Evolutionary conservation across 2,113 vertebrate species (phyloP).

Genomic region (Sphyrna mokarran): DNA sequence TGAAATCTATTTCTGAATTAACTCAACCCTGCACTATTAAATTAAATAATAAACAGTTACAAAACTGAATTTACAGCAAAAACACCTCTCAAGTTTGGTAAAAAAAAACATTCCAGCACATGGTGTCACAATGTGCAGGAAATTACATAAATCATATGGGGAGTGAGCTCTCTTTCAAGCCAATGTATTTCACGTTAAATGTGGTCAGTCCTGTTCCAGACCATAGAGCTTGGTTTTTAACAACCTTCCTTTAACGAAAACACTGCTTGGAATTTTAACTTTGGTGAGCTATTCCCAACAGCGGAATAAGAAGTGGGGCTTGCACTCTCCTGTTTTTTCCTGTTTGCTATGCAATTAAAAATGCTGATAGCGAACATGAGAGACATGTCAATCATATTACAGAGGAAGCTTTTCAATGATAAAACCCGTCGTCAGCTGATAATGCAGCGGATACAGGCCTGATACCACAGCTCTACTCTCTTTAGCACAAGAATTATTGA

Average conservation of each 20-base stretch:
- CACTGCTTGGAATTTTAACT: not conserved
- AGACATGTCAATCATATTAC: not conserved
- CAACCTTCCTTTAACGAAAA: not conserved
- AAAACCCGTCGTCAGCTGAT: not conserved
- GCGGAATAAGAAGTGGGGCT: not conserved
- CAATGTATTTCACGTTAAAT: not conserved
- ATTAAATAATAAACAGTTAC: no score
- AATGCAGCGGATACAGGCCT: not conserved
- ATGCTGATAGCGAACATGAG: no score
- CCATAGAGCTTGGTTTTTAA: not conserved
- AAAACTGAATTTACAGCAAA: no score
- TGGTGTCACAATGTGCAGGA: no score
- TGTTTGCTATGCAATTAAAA: not conserved
- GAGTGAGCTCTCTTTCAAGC: no score
- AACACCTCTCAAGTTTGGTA: no score
- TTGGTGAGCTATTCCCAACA: not conserved
- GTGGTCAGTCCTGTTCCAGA: not conserved
- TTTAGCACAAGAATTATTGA: not conserved
- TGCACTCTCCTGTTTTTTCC: not conserved
- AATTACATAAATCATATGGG: no score
- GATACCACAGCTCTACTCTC: not conserved
- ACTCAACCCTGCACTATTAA: no score
- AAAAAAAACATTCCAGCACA: no score
- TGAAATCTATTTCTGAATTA: no score
- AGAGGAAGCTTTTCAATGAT: not conserved